Conservation (phyloP, 35 echinoderm and acorn worm genomes). For the Ophioderma brevispina region DNA sequence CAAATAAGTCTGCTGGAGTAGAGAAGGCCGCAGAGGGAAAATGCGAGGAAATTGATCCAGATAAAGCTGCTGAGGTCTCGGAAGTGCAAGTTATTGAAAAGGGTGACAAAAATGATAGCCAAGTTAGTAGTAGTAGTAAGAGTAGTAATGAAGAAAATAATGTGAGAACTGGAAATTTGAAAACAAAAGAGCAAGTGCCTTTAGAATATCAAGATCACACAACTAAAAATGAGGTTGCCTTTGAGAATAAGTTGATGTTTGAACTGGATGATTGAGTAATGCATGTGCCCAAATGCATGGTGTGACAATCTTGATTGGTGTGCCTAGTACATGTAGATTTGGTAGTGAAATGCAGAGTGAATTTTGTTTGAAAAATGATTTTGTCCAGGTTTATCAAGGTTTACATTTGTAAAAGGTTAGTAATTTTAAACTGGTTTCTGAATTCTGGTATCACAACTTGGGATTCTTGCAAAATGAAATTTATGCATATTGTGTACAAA, state of each 20-base stretch:
- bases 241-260: conserved; percentile 82
- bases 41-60: neutral
- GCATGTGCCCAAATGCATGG: too few species aligned
- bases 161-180: neutral
- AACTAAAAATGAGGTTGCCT: conserved; percentile 70
- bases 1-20: neutral
- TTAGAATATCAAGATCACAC: conserved; percentile 76
- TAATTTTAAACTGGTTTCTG: too few species aligned
- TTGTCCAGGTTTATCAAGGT: too few species aligned
- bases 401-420: too few species aligned
- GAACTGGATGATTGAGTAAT: conserved; percentile 76
- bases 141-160: neutral
- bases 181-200: conserved; percentile 12
- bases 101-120: neutral
- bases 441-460: too few species aligned
- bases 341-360: too few species aligned
- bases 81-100: neutral
- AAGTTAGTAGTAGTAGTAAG: neutral
- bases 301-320: too few species aligned
- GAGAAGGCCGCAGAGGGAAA: neutral
- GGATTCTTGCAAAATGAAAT: too few species aligned
- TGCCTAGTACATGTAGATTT: too few species aligned
- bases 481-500: too few species aligned
- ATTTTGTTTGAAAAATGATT: too few species aligned
- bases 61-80: neutral